Base-by-base conservation (phyloP, 1,140 invertebrate species). In the Trichomalopsis sarcophagae region DNA sequence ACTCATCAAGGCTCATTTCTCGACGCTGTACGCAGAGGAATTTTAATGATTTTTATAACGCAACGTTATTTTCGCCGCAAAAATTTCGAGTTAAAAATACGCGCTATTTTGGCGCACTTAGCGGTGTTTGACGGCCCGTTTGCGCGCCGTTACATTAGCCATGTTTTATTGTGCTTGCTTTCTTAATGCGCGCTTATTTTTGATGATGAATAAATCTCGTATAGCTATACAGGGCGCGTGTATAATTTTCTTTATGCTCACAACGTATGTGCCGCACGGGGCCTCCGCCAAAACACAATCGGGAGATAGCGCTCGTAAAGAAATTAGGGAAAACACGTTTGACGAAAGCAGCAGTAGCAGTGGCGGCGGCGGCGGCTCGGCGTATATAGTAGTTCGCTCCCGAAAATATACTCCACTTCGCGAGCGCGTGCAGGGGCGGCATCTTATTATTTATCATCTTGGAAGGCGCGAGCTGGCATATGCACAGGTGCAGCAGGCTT, bases 401-500 rank as follows among this genome's bases (percentile, higher is more conserved):
- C 77, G 88, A 89, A 86, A 89, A 89, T 69, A 74, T 69, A 74
- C 83, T 44, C 44, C 44, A 44, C 10, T 7, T 23, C 21, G 40
- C 40, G 40, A 7, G 6, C 40, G 40, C 9, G 40, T 14, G 75
- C 23, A 33, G 73, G 36, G 13, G 14, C 11, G 73, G 69, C 44
- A 50, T 62, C 77, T 81, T 77, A 81, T 85, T 85, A 85, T 85
- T 85, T 85, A 85, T 85, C 79, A 30, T 23, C 44, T n/a, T 10
- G 68, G 11, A 50, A 10, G 77, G 68, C 76, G 55, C 5, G n/a
- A 71, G 44, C 76, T 13, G 30, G 78, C 78, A 40, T 77, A 75
- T 47, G 62, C 71, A 62, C 84, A 85, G 84, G 84, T 85, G 84
- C 71, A 11, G 40, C 55, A 11, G 14, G 77, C 71, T 27, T 73